Evolutionary conservation across 2,113 vertebrate genomes (phyloP), one percentile per base, ranked within the genome.

Genomic region (Platysteira castanea): DNA sequence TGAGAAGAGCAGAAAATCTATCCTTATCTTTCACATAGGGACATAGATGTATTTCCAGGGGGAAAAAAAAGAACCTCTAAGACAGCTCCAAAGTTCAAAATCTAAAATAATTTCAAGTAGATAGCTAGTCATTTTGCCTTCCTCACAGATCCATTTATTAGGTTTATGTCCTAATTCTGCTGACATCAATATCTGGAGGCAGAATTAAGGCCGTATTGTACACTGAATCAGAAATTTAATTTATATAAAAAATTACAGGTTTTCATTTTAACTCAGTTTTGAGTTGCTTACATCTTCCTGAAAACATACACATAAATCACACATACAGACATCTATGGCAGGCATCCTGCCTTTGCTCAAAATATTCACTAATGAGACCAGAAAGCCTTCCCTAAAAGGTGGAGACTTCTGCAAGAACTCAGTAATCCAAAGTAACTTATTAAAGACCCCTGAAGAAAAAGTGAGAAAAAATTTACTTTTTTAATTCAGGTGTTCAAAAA

Each of bases 251-350:
- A 94, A 82, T 68, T 67, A 68, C 8, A 39, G 20, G 17, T 80
- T 92, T 90, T 90, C 90, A 73, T 76, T 95, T 90, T 73, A 85
- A 78, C 52, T 88, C 26, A 19, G 39, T 84, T 92, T 78, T 86
- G 46, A 84, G 52, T 59, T 49, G 35, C 71, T 80, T 73, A 80
- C 47, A 78, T 54, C 80, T 89, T 89, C 28, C 47, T 50, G 26
- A 78, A 93, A 92, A 63, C 27, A 77, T 50, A 81, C 64, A 84
- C 17, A 70, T 74, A 81, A 86, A 89, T 90, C 93, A 59, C 24
- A 70, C 27, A 81, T 27, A 28, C 59, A 84, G 79, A 70, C 78
- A 68, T 56, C 70, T 49, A 7, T 49, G 57, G n/a, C 78, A 92
- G 33, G 23, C 49, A 35, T 76, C 21, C 71, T 35, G n/a, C 37